These are phyloP conservation scores for Shargacucullia verbasci DNA, from an alignment of 2,888 invertebrate genomes.

Conservation along the genomic window DNA sequence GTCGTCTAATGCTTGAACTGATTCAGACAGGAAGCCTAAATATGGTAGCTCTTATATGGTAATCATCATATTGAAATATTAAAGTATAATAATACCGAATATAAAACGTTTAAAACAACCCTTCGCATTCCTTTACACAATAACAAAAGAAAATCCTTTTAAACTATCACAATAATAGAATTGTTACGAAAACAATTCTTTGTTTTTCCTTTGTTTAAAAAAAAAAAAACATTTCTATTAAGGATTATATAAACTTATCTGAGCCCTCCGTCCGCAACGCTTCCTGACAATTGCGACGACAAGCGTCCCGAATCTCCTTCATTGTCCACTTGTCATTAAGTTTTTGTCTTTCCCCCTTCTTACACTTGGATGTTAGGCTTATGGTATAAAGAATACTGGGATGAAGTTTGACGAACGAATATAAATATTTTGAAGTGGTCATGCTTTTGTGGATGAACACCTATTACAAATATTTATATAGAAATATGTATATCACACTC, in stretches of 20 bases:
- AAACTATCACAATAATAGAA: conserved; percentile 19
- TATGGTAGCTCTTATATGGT: no score
- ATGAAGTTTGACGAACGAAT: conserved; percentile 10
- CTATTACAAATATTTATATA: no score
- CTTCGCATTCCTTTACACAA: no score
- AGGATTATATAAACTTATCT: conserved; percentile 69
- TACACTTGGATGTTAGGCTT: conserved; percentile 75
- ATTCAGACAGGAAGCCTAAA: no score
- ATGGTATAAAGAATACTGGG: conserved; percentile 59
- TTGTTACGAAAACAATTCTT: conserved; percentile 46
- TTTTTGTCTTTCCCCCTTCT: conserved; percentile 84
- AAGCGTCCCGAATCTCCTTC: conserved; percentile 85
- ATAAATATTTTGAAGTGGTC: no score
- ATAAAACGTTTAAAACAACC: no score
- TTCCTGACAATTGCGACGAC: conserved; percentile 78
- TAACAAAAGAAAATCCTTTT: not conserved
- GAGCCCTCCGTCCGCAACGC: conserved; percentile 52
- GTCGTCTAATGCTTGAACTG: no score
- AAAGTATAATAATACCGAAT: no score
- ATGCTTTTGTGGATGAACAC: no score
- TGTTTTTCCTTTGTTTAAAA: conserved; percentile 51
- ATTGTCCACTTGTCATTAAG: conserved; percentile 89
- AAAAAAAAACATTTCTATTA: conserved; percentile 65
- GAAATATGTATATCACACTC: no score
- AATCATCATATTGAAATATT: no score